Evolutionary conservation across 2,888 invertebrate species (phyloP).

Genomic region (Leptinotarsa rubiginosa): DNA sequence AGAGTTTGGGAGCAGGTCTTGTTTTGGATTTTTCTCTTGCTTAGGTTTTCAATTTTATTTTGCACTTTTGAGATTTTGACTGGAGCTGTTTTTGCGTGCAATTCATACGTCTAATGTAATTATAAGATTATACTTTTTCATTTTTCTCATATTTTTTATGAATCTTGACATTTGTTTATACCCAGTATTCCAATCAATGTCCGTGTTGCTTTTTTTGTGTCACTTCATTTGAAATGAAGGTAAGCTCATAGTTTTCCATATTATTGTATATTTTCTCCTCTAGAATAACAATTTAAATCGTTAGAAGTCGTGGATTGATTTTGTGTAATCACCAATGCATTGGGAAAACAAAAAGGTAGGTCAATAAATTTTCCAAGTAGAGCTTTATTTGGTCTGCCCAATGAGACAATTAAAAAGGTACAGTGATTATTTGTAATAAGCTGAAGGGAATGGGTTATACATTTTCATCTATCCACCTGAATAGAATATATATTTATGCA

Average conservation of each 20-base stretch:
- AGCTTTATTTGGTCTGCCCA: constrained; percentile 39
- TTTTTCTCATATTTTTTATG: not conserved
- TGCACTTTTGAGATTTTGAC: too few species aligned
- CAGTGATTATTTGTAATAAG: constrained; percentile 36
- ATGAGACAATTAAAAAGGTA: constrained; percentile 45
- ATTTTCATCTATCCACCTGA: constrained; percentile 16
- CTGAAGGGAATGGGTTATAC: constrained; percentile 36
- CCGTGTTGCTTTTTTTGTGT: not conserved
- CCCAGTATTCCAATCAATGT: not conserved
- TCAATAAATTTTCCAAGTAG: constrained; percentile 36
- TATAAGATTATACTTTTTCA: not conserved
- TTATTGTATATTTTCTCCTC: not conserved
- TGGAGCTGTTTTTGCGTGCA: too few species aligned
- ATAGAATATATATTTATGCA: not conserved
- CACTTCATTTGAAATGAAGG: constrained; percentile 12
- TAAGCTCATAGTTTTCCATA: not conserved
- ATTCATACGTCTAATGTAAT: too few species aligned
- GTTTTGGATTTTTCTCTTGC: too few species aligned
- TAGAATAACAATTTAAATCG: not conserved
- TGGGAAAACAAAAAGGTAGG: constrained; percentile 44
- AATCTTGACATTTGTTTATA: constrained; percentile 12
- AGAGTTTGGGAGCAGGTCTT: too few species aligned
- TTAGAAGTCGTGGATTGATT: not conserved
- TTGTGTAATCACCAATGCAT: constrained; percentile 27
- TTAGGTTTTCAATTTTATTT: too few species aligned